Evolutionary conservation across 2,888 invertebrate species (phyloP).

Genomic region (Leptinotarsa peninsularis): DNA sequence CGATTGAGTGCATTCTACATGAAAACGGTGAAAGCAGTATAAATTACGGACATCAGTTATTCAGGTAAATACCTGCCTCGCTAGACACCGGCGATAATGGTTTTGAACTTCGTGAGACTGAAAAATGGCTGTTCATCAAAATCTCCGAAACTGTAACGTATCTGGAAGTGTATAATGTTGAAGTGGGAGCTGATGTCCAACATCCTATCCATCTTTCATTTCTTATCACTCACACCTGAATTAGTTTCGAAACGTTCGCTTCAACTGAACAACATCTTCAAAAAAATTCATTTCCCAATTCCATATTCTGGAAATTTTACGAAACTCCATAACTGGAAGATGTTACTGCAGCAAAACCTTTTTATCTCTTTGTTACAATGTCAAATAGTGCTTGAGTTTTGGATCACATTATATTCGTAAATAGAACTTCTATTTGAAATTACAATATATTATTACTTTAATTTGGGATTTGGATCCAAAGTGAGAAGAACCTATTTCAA

Average conservation of each 20-base stretch:
- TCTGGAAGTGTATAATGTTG: not conserved
- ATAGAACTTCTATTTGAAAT: too few relatives aligned
- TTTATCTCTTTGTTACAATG: too few relatives aligned
- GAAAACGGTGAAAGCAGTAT: not conserved
- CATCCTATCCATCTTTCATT: not conserved
- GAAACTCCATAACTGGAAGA: too few relatives aligned
- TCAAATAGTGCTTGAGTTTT: too few relatives aligned
- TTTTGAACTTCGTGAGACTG: slow-evolving; percentile 3
- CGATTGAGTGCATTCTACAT: not conserved
- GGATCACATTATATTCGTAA: too few relatives aligned
- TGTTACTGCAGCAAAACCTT: too few relatives aligned
- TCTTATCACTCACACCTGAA: not conserved
- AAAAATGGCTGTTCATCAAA: slow-evolving; percentile 13
- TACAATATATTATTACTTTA: too few relatives aligned
- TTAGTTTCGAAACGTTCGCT: not conserved
- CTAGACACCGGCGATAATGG: slow-evolving; percentile 5
- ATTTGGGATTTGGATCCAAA: too few relatives aligned
- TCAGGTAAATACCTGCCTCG: slow-evolving; percentile 7
- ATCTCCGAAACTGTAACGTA: not conserved
- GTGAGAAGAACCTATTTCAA: too few relatives aligned
- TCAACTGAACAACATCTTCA: not conserved
- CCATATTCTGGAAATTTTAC: too few relatives aligned
- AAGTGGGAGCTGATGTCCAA: not conserved
- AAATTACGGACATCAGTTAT: slow-evolving; percentile 10
- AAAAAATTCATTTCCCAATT: not conserved